Evolutionary conservation across 2,113 vertebrate genomes (phyloP), one percentile per base, ranked within the genome.

Genomic region (Myotis yumanensis): DNA sequence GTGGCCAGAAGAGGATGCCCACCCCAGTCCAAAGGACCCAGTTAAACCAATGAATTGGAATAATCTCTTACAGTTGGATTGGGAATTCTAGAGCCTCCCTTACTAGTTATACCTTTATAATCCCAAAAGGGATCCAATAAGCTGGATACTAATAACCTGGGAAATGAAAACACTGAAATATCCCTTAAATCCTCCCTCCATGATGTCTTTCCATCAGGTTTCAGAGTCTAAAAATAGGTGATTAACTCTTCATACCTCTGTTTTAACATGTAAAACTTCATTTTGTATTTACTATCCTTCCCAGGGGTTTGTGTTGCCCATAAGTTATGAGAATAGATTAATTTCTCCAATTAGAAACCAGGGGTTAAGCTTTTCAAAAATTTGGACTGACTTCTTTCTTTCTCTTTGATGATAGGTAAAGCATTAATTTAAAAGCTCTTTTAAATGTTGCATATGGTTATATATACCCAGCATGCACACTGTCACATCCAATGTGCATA

Each of bases 131-230:
- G 14, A 46, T 52, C 51, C 66, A 68, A 18, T 25, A 73, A 43
- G 14, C 3, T 81, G 12, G 3, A 62, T 81, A 37, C 32, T 48
- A 81, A 81, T 87, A 75, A 90, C 4, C 17, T 87, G 3, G 20
- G 9, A 35, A 94, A 92, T 80, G 4, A 84, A 69, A 92, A 40
- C 40, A 93, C 5, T 85, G 30, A 91, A 95, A 80, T 59, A 9
- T 14, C 5, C 43, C 8, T 37, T 28, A 22, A 30, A 17, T 46
- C 12, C 7, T 89, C 23, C 83, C 28, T 77, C 7, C 83, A 89
- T 86, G 86, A 68, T 75, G 3, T 66, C 51, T 92, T 96, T 57
- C 15, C 9, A 57, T 88, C 11, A 86, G 11, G 2, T 54, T 94
- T 84, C n/a, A 68, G 40, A n/a, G 20, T 4, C 18, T 4, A 43